Evolutionary conservation across 2,113 vertebrate genomes (phyloP).

Genomic region (Pithys albifrons): DNA sequence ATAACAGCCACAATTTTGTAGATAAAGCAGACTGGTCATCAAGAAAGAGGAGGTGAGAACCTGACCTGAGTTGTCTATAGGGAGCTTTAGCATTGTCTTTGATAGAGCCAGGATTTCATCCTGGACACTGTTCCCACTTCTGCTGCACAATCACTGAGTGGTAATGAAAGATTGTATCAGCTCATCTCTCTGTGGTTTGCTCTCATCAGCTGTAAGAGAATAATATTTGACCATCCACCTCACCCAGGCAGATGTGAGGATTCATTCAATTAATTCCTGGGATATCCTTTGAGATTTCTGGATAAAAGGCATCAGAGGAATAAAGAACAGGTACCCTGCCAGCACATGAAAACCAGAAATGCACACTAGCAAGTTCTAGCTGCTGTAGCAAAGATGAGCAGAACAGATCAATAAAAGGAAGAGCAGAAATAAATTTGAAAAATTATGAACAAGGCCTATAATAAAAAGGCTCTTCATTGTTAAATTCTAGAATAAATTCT

Average conservation of each 20-base stretch:
- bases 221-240: conserved; percentile 2
- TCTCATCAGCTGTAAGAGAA: conserved; percentile 4
- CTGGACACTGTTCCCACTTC: not conserved
- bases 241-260: not conserved
- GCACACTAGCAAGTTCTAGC: conserved; percentile 3
- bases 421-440: not conserved
- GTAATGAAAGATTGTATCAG: conserved; percentile 27
- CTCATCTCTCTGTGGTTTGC: not conserved
- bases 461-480: not conserved
- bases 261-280: conserved; percentile 27
- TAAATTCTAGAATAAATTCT: not conserved
- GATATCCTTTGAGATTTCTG: conserved; percentile 31
- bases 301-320: conserved; percentile 18
- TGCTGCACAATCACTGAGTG: not conserved
- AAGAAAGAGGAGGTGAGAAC: not conserved
- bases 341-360: conserved; percentile 20
- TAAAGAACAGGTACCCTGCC: conserved; percentile 13
- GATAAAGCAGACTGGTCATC: not conserved
- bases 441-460: not conserved
- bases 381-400: not conserved
- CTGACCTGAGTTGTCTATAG: not conserved
- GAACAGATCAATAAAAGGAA: conserved; percentile 24
- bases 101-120: conserved; percentile 10
- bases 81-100: not conserved
- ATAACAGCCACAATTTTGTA: not conserved